Evolutionary conservation across 2,797 vertebrate species (phyloP).

Genomic region (Enoplosus armatus): DNA sequence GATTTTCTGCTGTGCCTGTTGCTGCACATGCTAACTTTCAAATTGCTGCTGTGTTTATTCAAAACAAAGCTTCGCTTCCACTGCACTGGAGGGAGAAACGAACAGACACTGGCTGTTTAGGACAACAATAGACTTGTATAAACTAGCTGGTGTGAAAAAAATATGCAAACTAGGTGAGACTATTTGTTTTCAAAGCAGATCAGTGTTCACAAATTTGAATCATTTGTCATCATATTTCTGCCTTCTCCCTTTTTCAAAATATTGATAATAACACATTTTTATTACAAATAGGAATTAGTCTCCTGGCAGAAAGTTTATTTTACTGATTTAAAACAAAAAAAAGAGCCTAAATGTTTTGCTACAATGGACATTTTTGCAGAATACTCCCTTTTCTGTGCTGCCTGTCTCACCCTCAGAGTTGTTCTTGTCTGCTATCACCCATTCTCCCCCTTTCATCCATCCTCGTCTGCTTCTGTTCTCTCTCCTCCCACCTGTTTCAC

Average conservation of each 20-base stretch:
- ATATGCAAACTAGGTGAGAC: conserved; percentile 28
- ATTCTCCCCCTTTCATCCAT: conserved; percentile 64
- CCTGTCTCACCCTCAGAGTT: conserved; percentile 48
- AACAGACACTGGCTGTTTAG: conserved; percentile 16
- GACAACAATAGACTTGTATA: conserved; percentile 33
- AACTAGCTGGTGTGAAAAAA: conserved; percentile 29
- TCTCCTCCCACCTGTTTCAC: conserved; percentile 80
- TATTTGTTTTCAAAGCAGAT: conserved; percentile 42
- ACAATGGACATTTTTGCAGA: conserved; percentile 51
- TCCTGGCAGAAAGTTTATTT: conserved; percentile 16
- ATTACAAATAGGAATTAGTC: conserved; percentile 31
- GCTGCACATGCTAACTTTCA: conserved; percentile 27
- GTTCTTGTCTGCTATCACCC: conserved; percentile 63
- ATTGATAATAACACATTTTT: conserved; percentile 2
- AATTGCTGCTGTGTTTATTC: conserved; percentile 37
- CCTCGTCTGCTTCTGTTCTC: conserved; percentile 63
- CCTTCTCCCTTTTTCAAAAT: conserved; percentile 14
- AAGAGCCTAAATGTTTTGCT: conserved; percentile 27
- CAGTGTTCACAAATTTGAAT: conserved; percentile 21
- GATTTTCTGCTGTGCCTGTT: conserved; percentile 27
- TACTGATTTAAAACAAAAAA: conserved; percentile 26
- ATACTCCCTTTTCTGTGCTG: conserved; percentile 24
- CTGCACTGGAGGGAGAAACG: neutral
- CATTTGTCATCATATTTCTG: conserved; percentile 23
- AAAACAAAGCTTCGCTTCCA: conserved; percentile 17